These are phyloP conservation scores for Tiaroga cobitis DNA, from an alignment of 2,797 vertebrate genomes.

Conservation along the genomic window DNA sequence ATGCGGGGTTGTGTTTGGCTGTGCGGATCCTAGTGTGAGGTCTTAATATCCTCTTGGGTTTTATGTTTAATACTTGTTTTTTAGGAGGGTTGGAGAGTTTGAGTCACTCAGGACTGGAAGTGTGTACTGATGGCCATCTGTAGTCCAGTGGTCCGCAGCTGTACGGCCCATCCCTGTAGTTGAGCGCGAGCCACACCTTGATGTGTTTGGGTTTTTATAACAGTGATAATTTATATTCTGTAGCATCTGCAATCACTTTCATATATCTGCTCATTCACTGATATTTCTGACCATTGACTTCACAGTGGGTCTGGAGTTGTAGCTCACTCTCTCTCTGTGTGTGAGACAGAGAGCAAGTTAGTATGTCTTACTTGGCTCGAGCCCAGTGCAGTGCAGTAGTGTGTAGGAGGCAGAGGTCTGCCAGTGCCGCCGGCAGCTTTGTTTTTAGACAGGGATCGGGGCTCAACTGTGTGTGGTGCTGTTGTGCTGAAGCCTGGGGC, in stretches of 20 bases:
- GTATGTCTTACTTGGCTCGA: conserved; percentile 50
- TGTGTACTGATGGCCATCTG: conserved; percentile 53
- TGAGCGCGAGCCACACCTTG: conserved; percentile 32
- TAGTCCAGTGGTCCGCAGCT: conserved; percentile 68
- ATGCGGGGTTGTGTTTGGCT: conserved; percentile 49
- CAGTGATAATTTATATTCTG: conserved; percentile 34
- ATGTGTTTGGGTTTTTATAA: conserved; percentile 16
- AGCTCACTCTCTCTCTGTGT: conserved; percentile 10
- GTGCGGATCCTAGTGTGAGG: conserved; percentile 71
- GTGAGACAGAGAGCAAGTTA: conserved; percentile 45
- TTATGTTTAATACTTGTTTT: conserved; percentile 55
- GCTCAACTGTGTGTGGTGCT: conserved; percentile 60
- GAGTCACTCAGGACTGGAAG: conserved; percentile 26
- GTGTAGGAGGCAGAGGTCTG: conserved; percentile 63
- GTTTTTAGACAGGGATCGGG: conserved; percentile 59
- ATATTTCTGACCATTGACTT: conserved; percentile 37
- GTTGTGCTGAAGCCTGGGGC: conserved; percentile 64
- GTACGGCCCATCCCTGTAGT: conserved; percentile 47
- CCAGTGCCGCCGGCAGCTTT: conserved; percentile 60
- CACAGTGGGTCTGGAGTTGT: conserved; percentile 40
- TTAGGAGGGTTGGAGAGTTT: conserved; percentile 37
- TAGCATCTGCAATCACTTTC: conserved; percentile 24
- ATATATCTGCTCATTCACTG: conserved; percentile 33
- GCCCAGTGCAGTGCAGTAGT: conserved; percentile 49
- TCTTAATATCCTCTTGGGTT: conserved; percentile 60